Base-by-base conservation (phyloP, 2,113 vertebrate species). In the Dendrocopos noguchii region DNA sequence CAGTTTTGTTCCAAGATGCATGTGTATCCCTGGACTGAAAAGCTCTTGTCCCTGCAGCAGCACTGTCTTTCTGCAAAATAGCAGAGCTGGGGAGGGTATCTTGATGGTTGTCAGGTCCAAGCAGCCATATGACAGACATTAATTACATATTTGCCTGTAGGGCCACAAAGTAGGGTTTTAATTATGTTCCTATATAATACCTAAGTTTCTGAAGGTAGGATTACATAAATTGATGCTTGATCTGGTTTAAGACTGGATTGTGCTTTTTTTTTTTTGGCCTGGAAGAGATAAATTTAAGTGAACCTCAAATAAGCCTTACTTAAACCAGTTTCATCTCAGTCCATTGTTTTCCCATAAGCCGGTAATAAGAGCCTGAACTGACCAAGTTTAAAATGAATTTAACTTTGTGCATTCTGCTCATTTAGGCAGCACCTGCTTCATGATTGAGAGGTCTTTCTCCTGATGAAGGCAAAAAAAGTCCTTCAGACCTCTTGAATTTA, bases 1-100 rank as follows among this genome's bases (percentile, higher is more conserved):
- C 0, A 0, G 10, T 74, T 92, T 42, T 1, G 0, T 57, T 70
- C 50, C 4, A 16, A 25, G 9, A 33, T 5, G 17, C 2, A 0
- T 0, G 0, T 3, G 0, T 20, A 79, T 63, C 27, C 21, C 34
- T 47, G 25, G 53, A 15, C 52, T 22, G 10, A 44, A 67, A 68
- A 73, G 27, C 19, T 1, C 2, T 42, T 11, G 1, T 36, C 12
- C 25, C 28, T 6, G 0, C n/a, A 42, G 19, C 39, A 14, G 31
- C 0, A 0, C 20, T 15, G 16, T 52, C 39, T 74, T 71, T 80
- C 70, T 87, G 22, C 39, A 60, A 4, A 65, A 5, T 7, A 46
- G 8, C 3, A 46, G 24, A 12, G 33, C 33, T 70, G 61, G 50
- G 70, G 31, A 46, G 6, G 27, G 16, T 63, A n/a, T 67, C 28